Evolutionary conservation across 2,113 vertebrate species (phyloP), one percentile per base, ranked within the genome.

Genomic region (Orthonyx spaldingii): DNA sequence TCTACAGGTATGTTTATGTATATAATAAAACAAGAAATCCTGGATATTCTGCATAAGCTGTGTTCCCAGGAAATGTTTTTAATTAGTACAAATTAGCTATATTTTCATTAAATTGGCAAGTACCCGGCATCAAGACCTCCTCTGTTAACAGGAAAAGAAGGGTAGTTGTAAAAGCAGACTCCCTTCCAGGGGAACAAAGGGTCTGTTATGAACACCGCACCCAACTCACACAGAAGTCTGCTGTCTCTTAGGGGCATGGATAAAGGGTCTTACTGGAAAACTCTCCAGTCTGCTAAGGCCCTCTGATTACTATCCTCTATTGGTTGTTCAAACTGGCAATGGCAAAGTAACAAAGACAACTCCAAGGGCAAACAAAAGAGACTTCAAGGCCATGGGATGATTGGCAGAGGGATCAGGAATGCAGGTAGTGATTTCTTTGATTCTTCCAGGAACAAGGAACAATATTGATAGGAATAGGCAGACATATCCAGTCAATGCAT

Each of bases 271-370:
- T 47, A 35, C 18, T 23, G 27, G 22, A 46, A 87, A 69, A 44
- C 5, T 37, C 17, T 44, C 22, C 11, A 11, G 18, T 60, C 17
- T 59, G 18, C 7, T 28, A 33, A 68, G 33, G 11, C 14, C 11
- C 11, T 49, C 21, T 32, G 44, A 35, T 52, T 37, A 10, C 14
- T 60, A 33, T 44, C 17, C 17, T 8, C 6, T 52, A 10, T 22
- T 66, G 8, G 6, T 42, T 37, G 53, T 15, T 68, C 11, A 19
- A 86, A 33, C 27, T 37, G 27, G 7, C 18, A 60, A 15, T 0
- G 0, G 33, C 0, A 0, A 59, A 44, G 76, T 21, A 50, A 68
- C 21, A 32, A 66, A 42, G 9, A 21, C 4, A 44, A 22, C 37
- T 44, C 13, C 7, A 16, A 41, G 26, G 17, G 10, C 17, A 68